Evolutionary conservation across 37 sponge, comb jelly and placozoan species (phyloP).

Genomic region (Ephydatia muelleri): DNA sequence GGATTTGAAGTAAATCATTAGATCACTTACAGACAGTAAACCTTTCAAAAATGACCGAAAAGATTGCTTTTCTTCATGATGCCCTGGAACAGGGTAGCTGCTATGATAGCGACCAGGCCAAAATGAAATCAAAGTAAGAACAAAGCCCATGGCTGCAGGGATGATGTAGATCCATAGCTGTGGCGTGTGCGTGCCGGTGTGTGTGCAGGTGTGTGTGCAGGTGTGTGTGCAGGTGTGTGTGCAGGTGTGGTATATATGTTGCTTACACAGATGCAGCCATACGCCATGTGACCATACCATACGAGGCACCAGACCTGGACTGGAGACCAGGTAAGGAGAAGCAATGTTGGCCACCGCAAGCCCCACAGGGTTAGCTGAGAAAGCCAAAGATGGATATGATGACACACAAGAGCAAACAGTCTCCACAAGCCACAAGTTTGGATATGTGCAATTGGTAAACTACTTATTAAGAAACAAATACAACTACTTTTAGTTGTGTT

Average conservation of each 20-base stretch:
- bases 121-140: slow-evolving; percentile 46
- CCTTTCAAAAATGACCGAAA: slow-evolving; percentile 64
- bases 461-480: no score
- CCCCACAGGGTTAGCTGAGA: slow-evolving; percentile 69
- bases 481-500: no score
- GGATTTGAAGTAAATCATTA: no score
- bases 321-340: slow-evolving; percentile 36
- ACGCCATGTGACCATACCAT: slow-evolving; percentile 13
- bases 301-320: slow-evolving; percentile 10
- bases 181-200: neutral
- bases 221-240: slow-evolving; percentile 3
- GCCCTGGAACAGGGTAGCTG: slow-evolving; percentile 66
- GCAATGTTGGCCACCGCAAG: slow-evolving; percentile 39
- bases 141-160: slow-evolving; percentile 57
- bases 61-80: slow-evolving; percentile 14
- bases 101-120: slow-evolving; percentile 56
- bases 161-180: slow-evolving; percentile 79
- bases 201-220: neutral
- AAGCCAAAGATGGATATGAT: neutral
- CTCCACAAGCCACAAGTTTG: no score
- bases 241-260: neutral
- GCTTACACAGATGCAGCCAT: neutral
- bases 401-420: no score
- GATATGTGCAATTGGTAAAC: no score
- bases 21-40: slow-evolving; percentile 41